These are phyloP conservation scores for Scolanthus callimorphus DNA, from an alignment of 92 coral and sea anemone species.

Conservation along the genomic window DNA sequence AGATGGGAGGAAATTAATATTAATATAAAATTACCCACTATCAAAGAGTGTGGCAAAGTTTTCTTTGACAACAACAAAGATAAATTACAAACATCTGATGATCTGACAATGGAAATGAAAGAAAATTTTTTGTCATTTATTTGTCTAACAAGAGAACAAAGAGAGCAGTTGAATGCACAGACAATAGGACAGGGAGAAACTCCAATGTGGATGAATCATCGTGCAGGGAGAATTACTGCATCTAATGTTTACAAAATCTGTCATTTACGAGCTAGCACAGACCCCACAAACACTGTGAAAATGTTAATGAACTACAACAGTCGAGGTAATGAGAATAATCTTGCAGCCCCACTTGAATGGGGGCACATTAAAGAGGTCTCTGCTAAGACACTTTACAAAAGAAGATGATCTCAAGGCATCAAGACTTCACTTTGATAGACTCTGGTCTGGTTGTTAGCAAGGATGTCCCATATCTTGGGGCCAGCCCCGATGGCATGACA, in stretches of 20 bases:
- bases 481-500: conserved; percentile 27
- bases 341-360: conserved; percentile 41
- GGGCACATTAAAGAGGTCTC: conserved; percentile 10
- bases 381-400: not conserved
- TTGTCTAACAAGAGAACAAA: conserved; percentile 22
- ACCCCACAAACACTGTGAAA: conserved; percentile 49
- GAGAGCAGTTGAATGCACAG: conserved; percentile 35
- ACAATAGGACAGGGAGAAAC: conserved; percentile 35
- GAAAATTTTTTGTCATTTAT: conserved; percentile 37
- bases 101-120: conserved; percentile 30
- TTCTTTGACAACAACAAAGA: no score
- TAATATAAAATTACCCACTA: no score
- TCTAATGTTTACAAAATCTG: conserved; percentile 53
- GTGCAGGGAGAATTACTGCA: conserved; percentile 32
- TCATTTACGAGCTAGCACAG: conserved; percentile 39
- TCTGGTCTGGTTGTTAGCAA: conserved; percentile 13
- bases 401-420: no score
- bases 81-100: conserved; percentile 23
- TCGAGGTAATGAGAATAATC: conserved; percentile 17
- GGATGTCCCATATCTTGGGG: conserved; percentile 9
- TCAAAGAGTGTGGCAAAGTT: no score
- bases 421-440: not conserved
- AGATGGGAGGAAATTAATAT: no score
- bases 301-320: conserved; percentile 44
- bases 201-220: conserved; percentile 39